A percentile compares a stretch with the other conserved stretches of the same genome.
These are phyloP conservation scores for Scaptomyza polygonia DNA, from an alignment of 2,888 invertebrate genomes.

Conservation along the genomic window DNA sequence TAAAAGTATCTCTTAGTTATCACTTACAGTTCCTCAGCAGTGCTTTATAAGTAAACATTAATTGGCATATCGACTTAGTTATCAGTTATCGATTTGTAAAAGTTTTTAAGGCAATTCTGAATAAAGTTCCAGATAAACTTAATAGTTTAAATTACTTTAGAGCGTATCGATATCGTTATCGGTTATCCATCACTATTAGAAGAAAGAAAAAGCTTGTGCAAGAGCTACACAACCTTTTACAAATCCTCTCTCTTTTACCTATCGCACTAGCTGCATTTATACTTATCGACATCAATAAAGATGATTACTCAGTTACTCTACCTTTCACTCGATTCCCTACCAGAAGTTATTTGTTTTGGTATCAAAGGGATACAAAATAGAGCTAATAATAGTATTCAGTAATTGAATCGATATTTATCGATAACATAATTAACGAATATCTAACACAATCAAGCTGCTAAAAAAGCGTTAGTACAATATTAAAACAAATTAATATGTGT, in stretches of 20 bases:
- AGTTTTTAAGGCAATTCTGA: neutral
- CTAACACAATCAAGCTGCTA: no score
- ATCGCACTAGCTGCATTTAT: neutral
- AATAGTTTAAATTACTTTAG: neutral
- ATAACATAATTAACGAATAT: neutral
- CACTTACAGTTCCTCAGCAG: neutral
- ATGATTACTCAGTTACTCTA: neutral
- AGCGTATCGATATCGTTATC: neutral
- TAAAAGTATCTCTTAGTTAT: conserved; percentile 12
- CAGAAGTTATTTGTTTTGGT: neutral
- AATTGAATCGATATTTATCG: conserved; percentile 8
- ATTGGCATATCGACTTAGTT: conserved; percentile 4
- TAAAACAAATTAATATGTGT: neutral
- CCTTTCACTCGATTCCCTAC: neutral
- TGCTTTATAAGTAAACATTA: neutral
- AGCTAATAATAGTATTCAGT: neutral
- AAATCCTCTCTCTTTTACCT: neutral
- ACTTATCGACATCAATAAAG: neutral
- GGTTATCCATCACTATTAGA: no score
- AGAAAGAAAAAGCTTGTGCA: neutral
- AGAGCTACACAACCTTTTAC: no score
- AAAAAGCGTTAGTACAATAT: neutral
- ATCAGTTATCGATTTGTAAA: neutral
- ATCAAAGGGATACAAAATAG: neutral
- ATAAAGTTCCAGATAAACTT: no score